Evolutionary conservation across 2,888 invertebrate species (phyloP).

Genomic region (Ochropacha duplaris): DNA sequence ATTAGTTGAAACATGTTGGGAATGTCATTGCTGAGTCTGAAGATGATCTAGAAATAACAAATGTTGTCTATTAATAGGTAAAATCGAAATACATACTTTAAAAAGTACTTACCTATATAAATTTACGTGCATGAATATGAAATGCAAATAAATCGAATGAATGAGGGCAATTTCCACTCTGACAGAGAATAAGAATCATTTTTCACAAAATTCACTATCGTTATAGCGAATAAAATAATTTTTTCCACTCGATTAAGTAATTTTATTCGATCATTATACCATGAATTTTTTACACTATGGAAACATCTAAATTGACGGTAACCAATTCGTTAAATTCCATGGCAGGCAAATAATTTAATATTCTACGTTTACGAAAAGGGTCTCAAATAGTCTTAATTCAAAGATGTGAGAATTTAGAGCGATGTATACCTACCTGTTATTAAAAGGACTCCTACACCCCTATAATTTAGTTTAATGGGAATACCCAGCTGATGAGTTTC

Average conservation of each 20-base stretch:
- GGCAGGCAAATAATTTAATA: not conserved
- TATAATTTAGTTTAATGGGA: too few species aligned
- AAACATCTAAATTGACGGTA: not conserved
- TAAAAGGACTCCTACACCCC: too few species aligned
- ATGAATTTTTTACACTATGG: not conserved
- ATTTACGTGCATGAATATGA: slow-evolving; percentile 45
- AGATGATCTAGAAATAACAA: not conserved
- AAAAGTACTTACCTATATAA: too few species aligned
- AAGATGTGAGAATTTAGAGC: too few species aligned
- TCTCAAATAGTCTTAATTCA: too few species aligned
- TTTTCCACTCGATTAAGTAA: not conserved
- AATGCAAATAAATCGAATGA: slow-evolving; percentile 44
- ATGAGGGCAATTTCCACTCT: slow-evolving; percentile 54
- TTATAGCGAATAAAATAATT: slow-evolving; percentile 38
- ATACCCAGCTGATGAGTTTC: too few species aligned
- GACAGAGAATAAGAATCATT: slow-evolving; percentile 44
- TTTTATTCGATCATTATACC: not conserved
- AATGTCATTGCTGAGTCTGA: not conserved
- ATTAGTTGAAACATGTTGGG: not conserved
- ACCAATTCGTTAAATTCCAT: not conserved
- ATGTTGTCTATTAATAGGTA: not conserved
- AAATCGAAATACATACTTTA: too few species aligned
- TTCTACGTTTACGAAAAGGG: not conserved
- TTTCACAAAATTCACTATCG: slow-evolving; percentile 51
- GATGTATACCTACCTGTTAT: too few species aligned